Evolutionary conservation across 2,797 vertebrate genomes (phyloP), one percentile per base, ranked within the genome.

Genomic region (Pseudopleuronectes americanus): DNA sequence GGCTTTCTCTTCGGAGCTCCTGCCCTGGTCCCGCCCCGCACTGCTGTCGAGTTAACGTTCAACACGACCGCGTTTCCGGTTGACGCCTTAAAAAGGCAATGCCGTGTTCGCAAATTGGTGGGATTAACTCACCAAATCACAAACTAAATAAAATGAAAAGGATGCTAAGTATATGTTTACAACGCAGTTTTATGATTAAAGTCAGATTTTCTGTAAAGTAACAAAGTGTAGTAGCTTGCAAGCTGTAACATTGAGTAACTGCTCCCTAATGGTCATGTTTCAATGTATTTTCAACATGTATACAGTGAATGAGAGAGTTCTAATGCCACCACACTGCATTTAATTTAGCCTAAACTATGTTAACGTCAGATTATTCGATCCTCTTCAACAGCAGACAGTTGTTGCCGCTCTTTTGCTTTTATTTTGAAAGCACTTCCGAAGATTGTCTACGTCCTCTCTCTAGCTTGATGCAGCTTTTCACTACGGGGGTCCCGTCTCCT

Each of bases 401-500:
- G 19, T 48, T 8, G 19, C n/a, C n/a, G 8, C 17, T 41, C 7
- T 17, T 8, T 16, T 13, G 4, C 0, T 61, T 75, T 81, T 72
- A 79, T 54, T 76, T 69, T 76, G 33, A 65, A 74, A 3, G 5
- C 0, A 54, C 4, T 64, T 78, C 41, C 68, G 61, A 24, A 1
- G 8, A 0, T 1, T 13, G 0, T 0, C 26, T 0, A 0, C 0
- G 2, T 16, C 2, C 5, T 33, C 3, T 48, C 17, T 66, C 5
- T 0, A 64, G 14, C 77, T 76, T 81, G 43, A 86, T 58, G 4
- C 21, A 0, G 1, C 16, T 75, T 65, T 68, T 19, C 3, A 3
- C 16, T 56, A 36, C 0, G 28, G 12, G 52, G 41, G 66, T 81
- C 79, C 74, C 45, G 57, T 81, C 76, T 68, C 65, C 53, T 76